Evolutionary conservation across 2,888 invertebrate genomes (phyloP).

Genomic region (Prosapia bicincta): DNA sequence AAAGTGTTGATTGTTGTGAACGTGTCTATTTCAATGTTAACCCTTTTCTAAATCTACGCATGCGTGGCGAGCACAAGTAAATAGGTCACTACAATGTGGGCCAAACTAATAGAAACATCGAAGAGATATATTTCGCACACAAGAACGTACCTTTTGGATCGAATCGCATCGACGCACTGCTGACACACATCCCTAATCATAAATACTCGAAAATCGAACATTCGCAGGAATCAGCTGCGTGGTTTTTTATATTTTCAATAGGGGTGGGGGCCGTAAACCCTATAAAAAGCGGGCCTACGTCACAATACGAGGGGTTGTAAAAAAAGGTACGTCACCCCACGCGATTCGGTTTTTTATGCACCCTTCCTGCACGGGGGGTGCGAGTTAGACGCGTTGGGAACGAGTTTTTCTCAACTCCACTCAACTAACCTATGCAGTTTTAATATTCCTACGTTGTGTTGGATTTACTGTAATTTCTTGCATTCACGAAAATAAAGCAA

Average conservation of each 20-base stretch:
- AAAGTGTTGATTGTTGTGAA: too few species aligned
- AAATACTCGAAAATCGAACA: neutral
- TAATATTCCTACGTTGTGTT: too few species aligned
- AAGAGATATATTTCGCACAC: too few species aligned
- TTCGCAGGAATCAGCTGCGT: conserved; percentile 16
- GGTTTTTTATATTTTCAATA: conserved; percentile 9
- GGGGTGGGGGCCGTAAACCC: conserved; percentile 14
- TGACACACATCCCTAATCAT: neutral
- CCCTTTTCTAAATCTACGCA: neutral
- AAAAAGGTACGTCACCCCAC: conserved; percentile 23
- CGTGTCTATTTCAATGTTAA: neutral
- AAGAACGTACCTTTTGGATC: too few species aligned
- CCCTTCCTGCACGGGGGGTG: conserved; percentile 15
- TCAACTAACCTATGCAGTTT: neutral
- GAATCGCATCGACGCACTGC: neutral
- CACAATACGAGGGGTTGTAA: conserved; percentile 24
- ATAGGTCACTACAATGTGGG: neutral
- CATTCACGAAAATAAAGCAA: too few species aligned
- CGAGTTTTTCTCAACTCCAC: neutral
- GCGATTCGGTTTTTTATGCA: conserved; percentile 24
- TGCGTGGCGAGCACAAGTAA: neutral
- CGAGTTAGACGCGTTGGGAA: neutral
- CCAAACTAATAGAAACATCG: neutral
- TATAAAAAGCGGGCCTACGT: conserved; percentile 13
- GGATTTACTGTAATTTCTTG: too few species aligned